Percentiles rank a stretch among this genome's conserved stretches.
Conservation (phyloP, 2,113 vertebrate species). For the Apodemus speciosus region DNA sequence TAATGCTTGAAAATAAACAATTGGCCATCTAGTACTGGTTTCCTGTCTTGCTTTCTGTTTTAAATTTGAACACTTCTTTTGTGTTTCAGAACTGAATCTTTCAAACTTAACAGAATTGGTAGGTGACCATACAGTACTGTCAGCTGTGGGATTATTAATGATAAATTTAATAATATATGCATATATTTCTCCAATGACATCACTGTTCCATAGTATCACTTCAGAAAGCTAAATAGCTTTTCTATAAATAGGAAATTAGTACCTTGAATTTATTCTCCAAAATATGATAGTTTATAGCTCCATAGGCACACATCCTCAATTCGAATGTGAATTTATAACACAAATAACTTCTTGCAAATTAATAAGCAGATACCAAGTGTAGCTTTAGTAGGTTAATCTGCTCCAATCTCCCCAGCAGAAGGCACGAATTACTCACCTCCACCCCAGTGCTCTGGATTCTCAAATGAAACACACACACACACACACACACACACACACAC, state of each 20-base stretch:
- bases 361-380: neutral
- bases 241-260: neutral
- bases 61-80: neutral
- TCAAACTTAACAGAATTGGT: neutral
- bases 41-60: neutral
- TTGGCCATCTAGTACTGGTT: neutral
- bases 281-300: neutral
- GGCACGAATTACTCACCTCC: too few species aligned
- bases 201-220: neutral
- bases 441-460: too few species aligned
- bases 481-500: too few species aligned
- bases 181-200: neutral
- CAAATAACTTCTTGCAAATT: neutral
- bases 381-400: too few species aligned
- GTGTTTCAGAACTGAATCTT: neutral
- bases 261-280: neutral
- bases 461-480: too few species aligned
- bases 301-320: neutral
- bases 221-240: neutral
- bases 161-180: neutral
- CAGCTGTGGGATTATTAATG: neutral
- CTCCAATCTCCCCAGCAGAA: too few species aligned
- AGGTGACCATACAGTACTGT: neutral
- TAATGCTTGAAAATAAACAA: conserved; percentile 69
- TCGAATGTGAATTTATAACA: neutral